Base-by-base conservation (phyloP, 2,113 vertebrate species). In the Raja brachyura region DNA sequence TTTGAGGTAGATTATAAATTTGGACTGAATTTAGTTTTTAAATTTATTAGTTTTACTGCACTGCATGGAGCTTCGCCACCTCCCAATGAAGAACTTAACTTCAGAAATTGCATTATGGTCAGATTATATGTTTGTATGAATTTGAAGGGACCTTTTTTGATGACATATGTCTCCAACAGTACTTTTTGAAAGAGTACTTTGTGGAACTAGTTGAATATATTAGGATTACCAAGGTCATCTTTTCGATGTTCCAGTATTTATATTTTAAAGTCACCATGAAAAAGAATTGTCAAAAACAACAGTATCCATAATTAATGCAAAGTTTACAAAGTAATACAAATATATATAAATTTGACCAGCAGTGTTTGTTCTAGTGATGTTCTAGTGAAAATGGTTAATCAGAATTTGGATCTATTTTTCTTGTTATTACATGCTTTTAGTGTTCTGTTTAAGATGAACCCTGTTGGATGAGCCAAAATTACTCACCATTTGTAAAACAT, bases 201-300 rank as follows among this genome's bases (percentile, higher is more conserved):
- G 90, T 92, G 18, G 18, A 66, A 9, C 33, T 92, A 33, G 22
- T 33, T 92, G 66, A 92, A 92, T 92, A 73, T 92, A 74, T 11
- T 92, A 39, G 90, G 90, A 73, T 92, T 92, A 39, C 90, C 90
- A 92, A 70, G 33, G 33, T 92, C 25, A 92, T 90, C 33, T 13
- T 70, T 25, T 5, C 39, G 39, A 92, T 39, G n/a, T 39, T 39
- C 88, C 5, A 90, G 39, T n/a, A 70, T 70, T 90, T 39, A 63
- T 68, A 39, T 90, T 92, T 7, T 20, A 73, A 92, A 92, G 68
- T 18, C 68, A 16, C 59, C 48, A 28, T 74, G 90, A 92, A 54
- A 90, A 70, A 90, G 31, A 92, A 59, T 85, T 18, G 4, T 92
- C 68, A 73, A 54, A 92, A 22, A 25, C 54, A 59, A 33, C 9